Evolutionary conservation across 35 echinoderm and acorn worm genomes (phyloP), one percentile per base, ranked within the genome.

Genomic region (Patiria miniata): DNA sequence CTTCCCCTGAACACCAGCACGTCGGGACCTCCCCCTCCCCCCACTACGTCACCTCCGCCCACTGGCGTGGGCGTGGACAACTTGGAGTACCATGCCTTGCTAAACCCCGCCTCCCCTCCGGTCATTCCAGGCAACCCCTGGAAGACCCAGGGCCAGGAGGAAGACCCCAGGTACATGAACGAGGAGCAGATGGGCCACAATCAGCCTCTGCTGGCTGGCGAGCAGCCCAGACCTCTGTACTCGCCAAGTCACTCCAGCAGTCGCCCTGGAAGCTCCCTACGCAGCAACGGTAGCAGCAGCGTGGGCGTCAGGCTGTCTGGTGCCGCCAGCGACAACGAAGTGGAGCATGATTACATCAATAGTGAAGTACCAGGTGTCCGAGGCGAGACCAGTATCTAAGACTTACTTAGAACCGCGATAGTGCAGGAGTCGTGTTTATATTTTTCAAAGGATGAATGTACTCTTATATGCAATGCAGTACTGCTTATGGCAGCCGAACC

Each of bases 21-120:
- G 26, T 58, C 85, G 36, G 89, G 84, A 8, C 85, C 79, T 0
- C 55, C 55, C 55, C 81, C 61, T 39, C 87, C 87, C 12, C 78
- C 51, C 29, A 39, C 39, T 12, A 39, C 39, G 10, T 51, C 16
- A 19, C 6, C 61, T 37, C 80, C 81, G 23, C 60, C 80, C 7
- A 83, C 52, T 16, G 93, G 89, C 12, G 59, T 83, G 1, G 88
- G 79, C 33, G 77, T 93, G 36, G 95, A 97, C 52, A 97, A 97
- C 79, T 21, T 97, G 80, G 95, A 97, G 42, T 97, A 97, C 81
- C 95, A 92, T 55, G 95, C 95, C 8, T 29, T 93, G 10, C 80
- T 93, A 21, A 80, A 73, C 19, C 8, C 30, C 8, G 68, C 77
- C 19, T 38, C 44, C 2, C 91, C 91, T 18, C 37, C 85, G 17